Percentiles rank a stretch among this genome's conserved stretches.
phyloP scores from a whole-genome alignment of 2,888 invertebrate species.

The Tineola bisselliella region DNA sequence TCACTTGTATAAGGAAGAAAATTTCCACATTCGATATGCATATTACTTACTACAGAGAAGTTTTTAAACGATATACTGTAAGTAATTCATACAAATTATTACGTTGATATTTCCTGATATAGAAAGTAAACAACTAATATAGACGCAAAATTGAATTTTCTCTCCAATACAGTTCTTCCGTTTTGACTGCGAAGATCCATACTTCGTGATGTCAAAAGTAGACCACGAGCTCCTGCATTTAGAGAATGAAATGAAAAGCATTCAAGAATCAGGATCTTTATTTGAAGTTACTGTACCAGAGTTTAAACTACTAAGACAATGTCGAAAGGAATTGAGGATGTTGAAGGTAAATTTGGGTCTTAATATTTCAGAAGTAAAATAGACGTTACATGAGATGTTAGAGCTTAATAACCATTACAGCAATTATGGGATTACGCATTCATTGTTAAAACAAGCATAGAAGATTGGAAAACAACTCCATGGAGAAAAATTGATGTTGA shows the following conservation, averaged over 20 bases:
- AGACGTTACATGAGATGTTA: not conserved
- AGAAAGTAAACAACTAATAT: no score
- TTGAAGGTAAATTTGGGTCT: conserved; percentile 70
- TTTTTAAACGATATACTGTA: conserved; percentile 78
- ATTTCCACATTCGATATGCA: conserved; percentile 86
- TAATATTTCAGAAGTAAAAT: conserved; percentile 6
- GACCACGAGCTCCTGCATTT: conserved; percentile 80
- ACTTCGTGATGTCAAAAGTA: conserved; percentile 79
- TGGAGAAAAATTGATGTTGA: conserved; percentile 98
- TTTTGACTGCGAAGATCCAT: conserved; percentile 78
- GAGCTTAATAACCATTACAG: conserved; percentile 40
- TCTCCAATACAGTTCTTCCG: conserved; percentile 68
- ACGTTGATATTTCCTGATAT: not conserved
- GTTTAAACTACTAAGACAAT: conserved; percentile 91
- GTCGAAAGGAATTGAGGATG: conserved; percentile 89
- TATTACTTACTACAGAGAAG: conserved; percentile 86
- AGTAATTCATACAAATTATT: conserved; percentile 14
- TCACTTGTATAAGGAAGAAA: conserved; percentile 87
- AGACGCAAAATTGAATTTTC: not conserved
- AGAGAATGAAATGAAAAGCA: conserved; percentile 86
- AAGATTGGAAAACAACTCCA: conserved; percentile 97
- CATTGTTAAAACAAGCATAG: conserved; percentile 90
- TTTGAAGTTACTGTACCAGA: conserved; percentile 97
- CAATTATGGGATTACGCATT: conserved; percentile 96
- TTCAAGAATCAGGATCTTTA: conserved; percentile 89